These are phyloP conservation scores for Morelia viridis DNA, from an alignment of 2,797 vertebrate species.

Conservation along the genomic window DNA sequence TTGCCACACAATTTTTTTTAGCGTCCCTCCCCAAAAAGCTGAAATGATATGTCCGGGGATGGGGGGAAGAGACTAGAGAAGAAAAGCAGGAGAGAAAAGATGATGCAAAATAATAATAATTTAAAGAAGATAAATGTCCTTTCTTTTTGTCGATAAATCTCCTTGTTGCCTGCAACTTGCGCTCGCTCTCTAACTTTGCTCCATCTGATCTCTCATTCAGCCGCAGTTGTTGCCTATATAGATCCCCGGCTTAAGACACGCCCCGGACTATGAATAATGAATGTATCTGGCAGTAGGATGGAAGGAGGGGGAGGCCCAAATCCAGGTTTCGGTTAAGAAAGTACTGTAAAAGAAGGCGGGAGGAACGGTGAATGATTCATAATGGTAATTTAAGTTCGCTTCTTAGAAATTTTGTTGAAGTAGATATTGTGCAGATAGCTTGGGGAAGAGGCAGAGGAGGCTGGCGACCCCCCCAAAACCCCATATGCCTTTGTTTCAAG, in stretches of 20 bases:
- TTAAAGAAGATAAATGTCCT: constrained; percentile 20
- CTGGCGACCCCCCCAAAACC: not conserved
- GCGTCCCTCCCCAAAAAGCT: not conserved
- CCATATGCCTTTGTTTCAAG: constrained; percentile 12
- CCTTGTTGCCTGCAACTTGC: not conserved
- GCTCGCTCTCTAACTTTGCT: constrained; percentile 49
- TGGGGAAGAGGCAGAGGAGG: too few relatives aligned
- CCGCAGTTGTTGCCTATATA: constrained; percentile 81
- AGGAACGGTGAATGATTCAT: not conserved
- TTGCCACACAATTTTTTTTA: not conserved
- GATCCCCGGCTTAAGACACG: constrained; percentile 64
- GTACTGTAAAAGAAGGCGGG: constrained; percentile 8
- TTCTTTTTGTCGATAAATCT: constrained; percentile 31
- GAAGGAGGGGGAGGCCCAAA: constrained; percentile 11
- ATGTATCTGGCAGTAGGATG: constrained; percentile 7
- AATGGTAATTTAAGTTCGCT: not conserved
- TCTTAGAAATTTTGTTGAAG: constrained; percentile 15
- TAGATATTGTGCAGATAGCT: not conserved
- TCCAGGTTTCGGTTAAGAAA: constrained; percentile 15
- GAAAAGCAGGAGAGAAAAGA: not conserved
- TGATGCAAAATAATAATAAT: not conserved
- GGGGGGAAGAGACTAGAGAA: not conserved
- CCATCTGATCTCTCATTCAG: constrained; percentile 71
- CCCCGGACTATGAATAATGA: constrained; percentile 67
- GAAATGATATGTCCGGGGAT: not conserved